Conservation (phyloP, 1,140 invertebrate genomes). For the Ceratosolen solmsi region DNA sequence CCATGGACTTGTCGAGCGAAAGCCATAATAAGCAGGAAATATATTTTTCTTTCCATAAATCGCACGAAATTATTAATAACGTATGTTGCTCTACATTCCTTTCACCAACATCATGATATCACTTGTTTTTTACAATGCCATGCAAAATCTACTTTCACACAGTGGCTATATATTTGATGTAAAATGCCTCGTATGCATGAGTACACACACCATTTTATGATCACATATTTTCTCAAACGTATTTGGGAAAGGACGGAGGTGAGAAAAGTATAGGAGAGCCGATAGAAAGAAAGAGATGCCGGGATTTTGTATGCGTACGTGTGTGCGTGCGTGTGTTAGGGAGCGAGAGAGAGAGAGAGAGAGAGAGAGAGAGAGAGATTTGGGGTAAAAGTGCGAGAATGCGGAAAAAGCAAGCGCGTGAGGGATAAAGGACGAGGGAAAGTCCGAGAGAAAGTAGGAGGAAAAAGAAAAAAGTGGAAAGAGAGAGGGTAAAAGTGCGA, state of each 20-base stretch:
- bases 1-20: no score
- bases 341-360: neutral
- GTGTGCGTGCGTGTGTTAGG: neutral
- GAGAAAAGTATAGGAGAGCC: constrained; percentile 26
- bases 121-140: no score
- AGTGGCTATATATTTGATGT: neutral
- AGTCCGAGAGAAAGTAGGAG: constrained; percentile 55
- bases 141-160: neutral
- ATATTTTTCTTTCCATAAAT: no score
- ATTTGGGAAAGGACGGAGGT: neutral
- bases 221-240: neutral
- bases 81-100: no score
- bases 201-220: constrained; percentile 10
- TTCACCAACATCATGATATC: no score
- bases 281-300: neutral
- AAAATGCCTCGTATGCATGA: constrained; percentile 21
- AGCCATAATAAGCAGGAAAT: no score
- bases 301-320: no score
- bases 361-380: neutral
- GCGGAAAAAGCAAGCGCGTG: constrained; percentile 15
- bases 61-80: no score
- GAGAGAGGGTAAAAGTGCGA: constrained; percentile 27
- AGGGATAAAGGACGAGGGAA: constrained; percentile 49
- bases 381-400: constrained; percentile 20
- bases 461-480: constrained; percentile 6